phyloP scores from a whole-genome alignment of 2,888 invertebrate genomes.

The Nephrotoma appendiculata region DNA sequence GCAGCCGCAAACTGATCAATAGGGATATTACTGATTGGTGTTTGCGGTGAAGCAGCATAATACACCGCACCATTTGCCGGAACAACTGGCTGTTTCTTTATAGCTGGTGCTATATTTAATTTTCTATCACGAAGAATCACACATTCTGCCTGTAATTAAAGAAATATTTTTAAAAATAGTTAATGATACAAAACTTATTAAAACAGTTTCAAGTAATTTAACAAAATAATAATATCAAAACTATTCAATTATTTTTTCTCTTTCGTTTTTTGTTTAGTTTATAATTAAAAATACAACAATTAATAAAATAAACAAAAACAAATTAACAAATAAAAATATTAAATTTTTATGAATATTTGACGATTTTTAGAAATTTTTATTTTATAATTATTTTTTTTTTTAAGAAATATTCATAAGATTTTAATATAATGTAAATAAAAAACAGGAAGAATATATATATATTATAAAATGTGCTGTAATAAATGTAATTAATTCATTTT shows the following conservation, averaged over 20 bases:
- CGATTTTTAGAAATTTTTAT: not conserved
- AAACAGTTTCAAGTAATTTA: constrained; percentile 7
- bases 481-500: not conserved
- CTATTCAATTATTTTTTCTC: constrained; percentile 9
- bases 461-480: not conserved
- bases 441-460: not conserved
- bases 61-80: constrained; percentile 34
- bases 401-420: not conserved
- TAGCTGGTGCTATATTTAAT: constrained; percentile 74
- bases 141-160: constrained; percentile 45
- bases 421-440: not conserved
- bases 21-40: constrained; percentile 34
- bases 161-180: constrained; percentile 4
- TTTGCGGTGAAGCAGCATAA: constrained; percentile 33
- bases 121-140: constrained; percentile 66
- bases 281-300: constrained; percentile 1
- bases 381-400: not conserved
- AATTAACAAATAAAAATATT: not conserved
- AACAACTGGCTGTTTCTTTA: constrained; percentile 51
- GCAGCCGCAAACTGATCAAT: constrained; percentile 35
- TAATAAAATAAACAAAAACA: not conserved
- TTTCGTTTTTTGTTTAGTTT: not conserved
- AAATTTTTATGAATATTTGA: not conserved
- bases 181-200: not conserved
- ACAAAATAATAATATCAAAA: constrained; percentile 12